A percentile compares a stretch with the other conserved stretches of the same genome.
Conservation (phyloP, 2,797 vertebrate species). For the Coreius guichenoti region DNA sequence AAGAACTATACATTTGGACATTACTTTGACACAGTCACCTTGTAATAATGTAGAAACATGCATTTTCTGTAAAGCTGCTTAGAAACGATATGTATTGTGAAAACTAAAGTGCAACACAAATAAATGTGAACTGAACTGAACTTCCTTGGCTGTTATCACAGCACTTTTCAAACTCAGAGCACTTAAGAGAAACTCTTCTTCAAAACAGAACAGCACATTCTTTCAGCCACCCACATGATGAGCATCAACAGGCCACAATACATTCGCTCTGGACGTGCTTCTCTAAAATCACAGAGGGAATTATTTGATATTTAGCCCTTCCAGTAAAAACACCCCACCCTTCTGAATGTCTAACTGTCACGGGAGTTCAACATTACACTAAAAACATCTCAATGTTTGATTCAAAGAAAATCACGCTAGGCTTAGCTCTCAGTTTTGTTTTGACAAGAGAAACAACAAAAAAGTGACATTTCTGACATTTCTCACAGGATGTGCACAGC, state of each 20-base stretch:
- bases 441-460: constrained; percentile 30
- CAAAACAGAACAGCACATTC: constrained; percentile 38
- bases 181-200: constrained; percentile 37
- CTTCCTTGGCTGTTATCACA: constrained; percentile 30
- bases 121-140: background rate
- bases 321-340: constrained; percentile 39
- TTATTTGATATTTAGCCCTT: constrained; percentile 36
- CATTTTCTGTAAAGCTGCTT: background rate
- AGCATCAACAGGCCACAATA: constrained; percentile 28
- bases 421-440: constrained; percentile 5
- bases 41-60: background rate
- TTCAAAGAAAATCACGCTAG: constrained; percentile 12
- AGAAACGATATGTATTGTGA: background rate
- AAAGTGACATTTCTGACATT: background rate
- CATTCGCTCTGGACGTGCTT: constrained; percentile 7
- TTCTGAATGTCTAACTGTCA: constrained; percentile 29
- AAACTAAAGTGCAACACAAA: background rate
- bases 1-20: background rate
- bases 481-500: background rate
- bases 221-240: constrained; percentile 37
- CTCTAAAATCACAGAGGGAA: constrained; percentile 14
- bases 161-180: constrained; percentile 16
- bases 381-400: constrained; percentile 36
- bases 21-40: background rate
- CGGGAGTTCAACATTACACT: constrained; percentile 36